Evolutionary conservation across 2,113 vertebrate species (phyloP), one percentile per base, ranked within the genome.

Genomic region (Lophotis ruficrista): DNA sequence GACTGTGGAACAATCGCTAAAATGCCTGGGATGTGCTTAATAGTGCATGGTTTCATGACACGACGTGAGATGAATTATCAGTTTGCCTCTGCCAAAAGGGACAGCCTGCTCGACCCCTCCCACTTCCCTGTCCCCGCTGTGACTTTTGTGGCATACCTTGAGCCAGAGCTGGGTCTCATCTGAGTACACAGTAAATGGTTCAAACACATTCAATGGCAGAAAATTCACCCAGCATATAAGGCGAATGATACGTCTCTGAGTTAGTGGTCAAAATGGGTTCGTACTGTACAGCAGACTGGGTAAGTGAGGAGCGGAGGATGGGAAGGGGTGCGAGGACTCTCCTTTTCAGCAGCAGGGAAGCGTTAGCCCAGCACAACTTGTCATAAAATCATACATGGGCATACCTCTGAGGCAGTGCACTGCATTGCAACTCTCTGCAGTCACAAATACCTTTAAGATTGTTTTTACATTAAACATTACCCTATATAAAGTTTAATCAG

Each of bases 271-370:
- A 41, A 81, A 86, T 12, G 20, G 4, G 4, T 70, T 81, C 70
- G 41, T 43, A 43, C 41, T 6, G 41, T 15, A 43, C 33, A 69
- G 16, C 2, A 0, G n/a, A 71, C 35, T 1, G 1, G 12, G 22
- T 35, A 81, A 73, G n/a, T 20, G 9, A 77, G 21, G 35, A 72
- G 35, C 4, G 4, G 17, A 65, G 12, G 12, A 33, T 45, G 35
- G 31, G 37, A 68, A 86, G 2, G 3, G 16, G 5, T 47, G 19
- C 0, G 1, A 83, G 30, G 62, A 65, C 56, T n/a, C 38, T 64
- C 20, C 14, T 79, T 80, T 76, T 45, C 38, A 45, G 14, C 48
- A 80, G 10, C 12, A 65, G 6, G 12, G 14, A 82, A 77, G 60
- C 2, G 1, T 56, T 51, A 83, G 24, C 5, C 12, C 25, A 60